phyloP scores from a whole-genome alignment of 2,797 vertebrate genomes.

The Echiichthys vipera region DNA sequence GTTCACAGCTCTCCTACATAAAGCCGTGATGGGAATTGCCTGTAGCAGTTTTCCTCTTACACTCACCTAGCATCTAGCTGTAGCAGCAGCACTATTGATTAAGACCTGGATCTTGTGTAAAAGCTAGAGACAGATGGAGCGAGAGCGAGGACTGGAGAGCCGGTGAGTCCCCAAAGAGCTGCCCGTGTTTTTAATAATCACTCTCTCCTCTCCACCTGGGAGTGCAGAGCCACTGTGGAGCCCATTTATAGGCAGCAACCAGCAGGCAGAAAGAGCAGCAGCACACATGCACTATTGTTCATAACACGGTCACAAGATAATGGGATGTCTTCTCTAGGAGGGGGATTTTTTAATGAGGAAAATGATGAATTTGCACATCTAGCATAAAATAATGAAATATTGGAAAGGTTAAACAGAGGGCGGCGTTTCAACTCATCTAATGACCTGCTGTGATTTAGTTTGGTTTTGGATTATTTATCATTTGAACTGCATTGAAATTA shows the following conservation, averaged over 20 bases:
- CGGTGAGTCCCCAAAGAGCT: slow-evolving; percentile 59
- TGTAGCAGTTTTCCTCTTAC: neutral
- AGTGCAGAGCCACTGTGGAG: slow-evolving; percentile 53
- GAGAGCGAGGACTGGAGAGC: slow-evolving; percentile 45
- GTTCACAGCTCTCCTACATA: slow-evolving; percentile 7
- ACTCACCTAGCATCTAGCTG: neutral
- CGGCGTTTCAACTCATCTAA: neutral
- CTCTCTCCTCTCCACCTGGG: slow-evolving; percentile 73
- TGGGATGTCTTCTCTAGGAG: slow-evolving; percentile 9
- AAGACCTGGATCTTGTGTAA: slow-evolving; percentile 53
- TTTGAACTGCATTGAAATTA: neutral
- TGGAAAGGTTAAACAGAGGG: slow-evolving; percentile 17
- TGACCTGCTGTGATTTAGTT: slow-evolving; percentile 10
- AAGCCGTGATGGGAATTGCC: slow-evolving; percentile 9
- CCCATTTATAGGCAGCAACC: slow-evolving; percentile 76
- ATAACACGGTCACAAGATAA: slow-evolving; percentile 57
- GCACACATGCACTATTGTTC: slow-evolving; percentile 66
- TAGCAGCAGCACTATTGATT: slow-evolving; percentile 50
- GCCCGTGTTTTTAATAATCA: slow-evolving; percentile 83
- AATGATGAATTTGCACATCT: slow-evolving; percentile 14
- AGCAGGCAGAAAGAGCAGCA: slow-evolving; percentile 53
- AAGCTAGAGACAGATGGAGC: slow-evolving; percentile 65
- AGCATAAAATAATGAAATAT: slow-evolving; percentile 34
- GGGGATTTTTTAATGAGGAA: slow-evolving; percentile 6
- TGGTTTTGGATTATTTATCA: slow-evolving; percentile 7